Percentiles rank a stretch among this genome's conserved stretches.
phyloP scores from a whole-genome alignment of 2,113 vertebrate genomes.

The Calyptommatus sinebrachiatus region DNA sequence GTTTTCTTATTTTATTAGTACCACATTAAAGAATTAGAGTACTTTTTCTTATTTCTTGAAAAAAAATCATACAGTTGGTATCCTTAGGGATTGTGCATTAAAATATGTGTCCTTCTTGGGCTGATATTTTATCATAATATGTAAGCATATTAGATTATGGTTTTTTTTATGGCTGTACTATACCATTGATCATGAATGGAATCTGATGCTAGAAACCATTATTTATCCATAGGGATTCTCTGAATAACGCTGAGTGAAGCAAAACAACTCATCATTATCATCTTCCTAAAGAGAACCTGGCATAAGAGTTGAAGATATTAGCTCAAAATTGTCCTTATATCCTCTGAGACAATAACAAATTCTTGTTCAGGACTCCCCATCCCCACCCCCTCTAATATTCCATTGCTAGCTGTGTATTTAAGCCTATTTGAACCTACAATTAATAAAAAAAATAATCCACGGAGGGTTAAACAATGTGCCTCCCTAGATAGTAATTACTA shows the following conservation, averaged over 20 bases:
- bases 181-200: conserved; percentile 9
- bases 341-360: not conserved
- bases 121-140: conserved; percentile 6
- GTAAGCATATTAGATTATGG: conserved; percentile 12
- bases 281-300: not conserved
- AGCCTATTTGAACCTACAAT: not conserved
- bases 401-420: not conserved
- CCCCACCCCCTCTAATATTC: not conserved
- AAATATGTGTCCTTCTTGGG: conserved; percentile 2
- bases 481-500: not conserved
- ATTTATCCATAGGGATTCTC: not conserved
- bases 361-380: not conserved
- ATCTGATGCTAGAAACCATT: not conserved
- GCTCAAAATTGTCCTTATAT: not conserved
- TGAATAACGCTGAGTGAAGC: conserved; percentile 2
- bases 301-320: not conserved
- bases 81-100: not conserved
- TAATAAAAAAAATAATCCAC: not conserved
- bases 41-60: not conserved
- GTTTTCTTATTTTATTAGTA: not conserved
- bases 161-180: conserved; percentile 5
- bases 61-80: not conserved
- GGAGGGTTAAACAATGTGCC: not conserved
- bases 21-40: not conserved
- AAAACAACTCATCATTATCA: not conserved